A percentile compares a stretch with the other conserved stretches of the same genome.
Evolutionary conservation across 2,888 invertebrate species (phyloP).

Genomic region (Cataglyphis rosenhaueri): DNA sequence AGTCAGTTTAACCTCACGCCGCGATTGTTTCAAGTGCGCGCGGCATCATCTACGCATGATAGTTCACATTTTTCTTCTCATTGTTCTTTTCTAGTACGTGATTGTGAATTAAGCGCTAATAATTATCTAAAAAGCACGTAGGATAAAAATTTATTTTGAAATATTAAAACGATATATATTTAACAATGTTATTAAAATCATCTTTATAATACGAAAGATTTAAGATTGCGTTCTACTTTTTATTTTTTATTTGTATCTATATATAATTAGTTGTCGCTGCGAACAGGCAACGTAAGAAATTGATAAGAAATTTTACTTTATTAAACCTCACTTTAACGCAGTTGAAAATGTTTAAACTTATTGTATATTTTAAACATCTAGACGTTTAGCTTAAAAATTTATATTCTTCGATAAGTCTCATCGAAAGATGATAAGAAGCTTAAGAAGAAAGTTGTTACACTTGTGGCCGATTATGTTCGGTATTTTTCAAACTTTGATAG

Average conservation of each 20-base stretch:
- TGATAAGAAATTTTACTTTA: not conserved
- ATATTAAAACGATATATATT: not conserved
- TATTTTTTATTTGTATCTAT: not conserved
- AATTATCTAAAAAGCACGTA: not conserved
- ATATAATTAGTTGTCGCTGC: constrained; percentile 1
- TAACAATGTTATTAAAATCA: not conserved
- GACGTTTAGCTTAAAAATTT: constrained; percentile 3
- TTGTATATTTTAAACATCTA: not conserved
- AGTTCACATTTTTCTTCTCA: constrained; percentile 24
- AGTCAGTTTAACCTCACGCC: constrained; percentile 54
- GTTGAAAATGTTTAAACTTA: not conserved
- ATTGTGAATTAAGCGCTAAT: not conserved
- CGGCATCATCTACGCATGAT: constrained; percentile 42
- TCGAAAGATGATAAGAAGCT: not conserved
- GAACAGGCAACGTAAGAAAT: not conserved
- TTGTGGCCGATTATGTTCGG: constrained; percentile 14
- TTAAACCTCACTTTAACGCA: not conserved
- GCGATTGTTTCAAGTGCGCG: constrained; percentile 41
- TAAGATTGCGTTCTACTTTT: not conserved
- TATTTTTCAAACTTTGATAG: constrained; percentile 33
- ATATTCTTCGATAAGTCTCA: not conserved
- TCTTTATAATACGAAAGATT: not conserved
- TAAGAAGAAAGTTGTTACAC: constrained; percentile 1
- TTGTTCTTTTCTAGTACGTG: constrained; percentile 24
- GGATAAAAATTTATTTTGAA: not conserved